phyloP scores from a whole-genome alignment of 2,888 invertebrate species.

The Drosophila affinis region DNA sequence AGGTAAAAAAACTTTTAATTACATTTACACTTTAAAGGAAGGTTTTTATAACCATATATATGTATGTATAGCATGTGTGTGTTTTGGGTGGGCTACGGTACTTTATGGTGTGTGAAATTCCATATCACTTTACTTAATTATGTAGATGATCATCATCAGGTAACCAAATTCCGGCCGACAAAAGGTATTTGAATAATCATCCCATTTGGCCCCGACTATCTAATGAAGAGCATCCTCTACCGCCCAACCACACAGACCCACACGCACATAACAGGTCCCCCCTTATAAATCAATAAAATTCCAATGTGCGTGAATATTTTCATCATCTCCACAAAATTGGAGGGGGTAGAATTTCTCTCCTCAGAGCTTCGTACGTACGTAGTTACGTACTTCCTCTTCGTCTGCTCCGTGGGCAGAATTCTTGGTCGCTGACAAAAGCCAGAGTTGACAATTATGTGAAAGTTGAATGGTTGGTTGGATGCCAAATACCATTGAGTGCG shows the following conservation, averaged over 20 bases:
- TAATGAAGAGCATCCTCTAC: conserved; percentile 53
- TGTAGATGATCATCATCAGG: conserved; percentile 22
- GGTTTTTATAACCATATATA: conserved; percentile 1
- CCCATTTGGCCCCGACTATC: conserved; percentile 37
- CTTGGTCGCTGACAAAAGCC: conserved; percentile 43
- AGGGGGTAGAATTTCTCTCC: conserved; percentile 9
- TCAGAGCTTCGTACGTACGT: background rate
- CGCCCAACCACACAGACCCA: conserved; percentile 6
- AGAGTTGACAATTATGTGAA: conserved; percentile 46
- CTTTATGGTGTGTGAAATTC: conserved; percentile 46
- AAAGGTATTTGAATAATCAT: conserved; percentile 65
- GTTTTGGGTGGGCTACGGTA: conserved; percentile 32
- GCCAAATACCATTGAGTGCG: conserved; percentile 32
- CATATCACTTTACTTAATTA: conserved; percentile 46
- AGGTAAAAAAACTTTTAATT: conserved; percentile 67
- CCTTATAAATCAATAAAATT: conserved; percentile 71
- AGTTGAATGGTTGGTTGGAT: conserved; percentile 34
- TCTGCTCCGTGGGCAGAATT: conserved; percentile 24
- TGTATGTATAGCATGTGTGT: conserved; percentile 2
- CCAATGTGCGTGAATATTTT: conserved; percentile 62
- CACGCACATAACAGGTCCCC: conserved; percentile 1
- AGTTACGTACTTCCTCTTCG: background rate
- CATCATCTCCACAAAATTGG: conserved; percentile 20
- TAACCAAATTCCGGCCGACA: conserved; percentile 22
- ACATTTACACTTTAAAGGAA: conserved; percentile 67